Evolutionary conservation across 2,888 invertebrate species (phyloP).

Genomic region (Meghimatium bilineatum): DNA sequence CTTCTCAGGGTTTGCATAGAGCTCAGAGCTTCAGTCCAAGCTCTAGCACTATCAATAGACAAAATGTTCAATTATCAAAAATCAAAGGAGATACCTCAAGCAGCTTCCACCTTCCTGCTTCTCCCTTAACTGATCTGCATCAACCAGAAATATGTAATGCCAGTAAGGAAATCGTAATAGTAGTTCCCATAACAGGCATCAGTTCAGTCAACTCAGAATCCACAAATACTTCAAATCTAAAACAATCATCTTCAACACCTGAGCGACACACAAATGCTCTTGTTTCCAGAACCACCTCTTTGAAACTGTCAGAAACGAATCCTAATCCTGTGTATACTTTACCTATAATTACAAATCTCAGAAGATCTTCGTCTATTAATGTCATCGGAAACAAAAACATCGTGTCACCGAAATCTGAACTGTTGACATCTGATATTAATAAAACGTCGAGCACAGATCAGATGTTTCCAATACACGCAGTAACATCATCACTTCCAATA

Average conservation of each 20-base stretch:
- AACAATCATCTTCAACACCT: neutral
- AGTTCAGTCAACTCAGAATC: neutral
- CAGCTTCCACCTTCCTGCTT: neutral
- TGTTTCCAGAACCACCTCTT: neutral
- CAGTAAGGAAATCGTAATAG: neutral
- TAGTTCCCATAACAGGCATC: neutral
- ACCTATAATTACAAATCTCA: conserved; percentile 14
- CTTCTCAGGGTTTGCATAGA: conserved; percentile 34
- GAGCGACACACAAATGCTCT: neutral
- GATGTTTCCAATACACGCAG: neutral
- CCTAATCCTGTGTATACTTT: neutral
- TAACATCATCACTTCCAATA: neutral
- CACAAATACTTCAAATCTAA: neutral
- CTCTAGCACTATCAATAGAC: conserved; percentile 25
- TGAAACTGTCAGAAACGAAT: neutral
- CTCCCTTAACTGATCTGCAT: neutral
- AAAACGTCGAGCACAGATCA: neutral
- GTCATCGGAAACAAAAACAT: conserved; percentile 18
- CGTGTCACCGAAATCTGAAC: neutral
- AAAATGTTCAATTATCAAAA: neutral
- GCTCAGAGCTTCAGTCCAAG: conserved; percentile 47
- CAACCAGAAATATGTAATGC: neutral
- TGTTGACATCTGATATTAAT: neutral
- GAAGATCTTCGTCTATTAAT: conserved; percentile 39
- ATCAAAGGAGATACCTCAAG: neutral